Base-by-base conservation (phyloP, 1,140 invertebrate species). In the Eumeta japonica region DNA sequence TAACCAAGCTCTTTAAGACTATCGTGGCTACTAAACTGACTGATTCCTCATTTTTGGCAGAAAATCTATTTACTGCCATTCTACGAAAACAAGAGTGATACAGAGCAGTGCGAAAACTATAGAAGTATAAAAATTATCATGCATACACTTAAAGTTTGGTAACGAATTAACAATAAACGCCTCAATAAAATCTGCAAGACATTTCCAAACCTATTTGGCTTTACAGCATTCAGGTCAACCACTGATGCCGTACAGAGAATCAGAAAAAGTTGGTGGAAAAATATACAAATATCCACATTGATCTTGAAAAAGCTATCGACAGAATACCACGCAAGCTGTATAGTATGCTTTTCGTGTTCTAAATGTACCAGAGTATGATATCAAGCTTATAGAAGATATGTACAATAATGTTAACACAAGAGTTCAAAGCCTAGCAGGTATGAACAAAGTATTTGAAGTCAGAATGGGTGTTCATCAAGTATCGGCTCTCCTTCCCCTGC, bases 131-230 rank as follows among this genome's bases (percentile, higher is more conserved):
- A 37, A 28, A 20, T 37, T 2, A 37, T 13, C 3, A 28, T 27
- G 10, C 35, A 37, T 15, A 37, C 20, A n/a, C 27, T 37, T 3
- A 37, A 37, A 13, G 28, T 37, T 12, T 37, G 35, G 35, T 13
- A 37, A 16, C 10, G 19, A 37, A 16, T 37, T 15, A 9, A 28
- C 16, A 37, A 37, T 15, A 28, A 37, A 9, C 11, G 35, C 14
- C 14, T 29, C 28, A 4, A 11, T 10, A 3, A 29, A n/a, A 10
- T 5, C 3, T 10, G n/a, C 14, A 11, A 3, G 3, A 29, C 14
- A 3, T 29, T 13, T 3, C n/a, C n/a, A 29, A 29, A 29, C n/a
- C 3, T 11, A n/a, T n/a, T n/a, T n/a, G 28, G 14, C n/a, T 13
- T 11, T n/a, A 3, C n/a, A 13, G 3, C 28, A 4, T 11, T 11